phyloP scores from a whole-genome alignment of 2,113 vertebrate genomes.

The Dissostichus mawsoni region DNA sequence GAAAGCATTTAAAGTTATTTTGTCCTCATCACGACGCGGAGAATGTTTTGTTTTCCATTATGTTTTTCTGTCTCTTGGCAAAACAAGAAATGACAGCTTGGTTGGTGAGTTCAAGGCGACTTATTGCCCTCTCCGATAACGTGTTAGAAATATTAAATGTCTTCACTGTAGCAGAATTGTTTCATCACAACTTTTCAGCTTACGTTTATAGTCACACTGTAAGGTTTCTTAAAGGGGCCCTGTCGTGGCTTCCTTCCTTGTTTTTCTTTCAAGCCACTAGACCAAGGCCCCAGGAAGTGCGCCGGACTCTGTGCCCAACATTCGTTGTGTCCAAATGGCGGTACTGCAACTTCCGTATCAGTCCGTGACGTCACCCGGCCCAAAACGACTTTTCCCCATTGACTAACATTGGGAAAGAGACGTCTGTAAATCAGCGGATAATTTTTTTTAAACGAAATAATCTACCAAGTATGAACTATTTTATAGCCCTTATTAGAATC shows the following conservation, averaged over 20 bases:
- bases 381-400: no score
- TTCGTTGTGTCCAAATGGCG: no score
- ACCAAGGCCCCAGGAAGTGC: no score
- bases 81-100: conserved; percentile 4
- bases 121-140: conserved; percentile 17
- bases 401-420: no score
- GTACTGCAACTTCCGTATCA: no score
- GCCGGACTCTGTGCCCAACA: no score
- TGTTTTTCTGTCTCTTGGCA: conserved; percentile 17
- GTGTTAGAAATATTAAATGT: conserved; percentile 60
- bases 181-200: conserved; percentile 39
- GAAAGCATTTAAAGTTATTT: neutral
- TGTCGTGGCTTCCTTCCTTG: neutral
- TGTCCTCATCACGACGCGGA: neutral
- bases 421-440: no score
- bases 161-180: neutral
- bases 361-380: no score
- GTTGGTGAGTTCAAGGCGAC: conserved; percentile 20
- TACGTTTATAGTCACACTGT: conserved; percentile 29
- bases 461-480: no score
- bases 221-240: conserved; percentile 15
- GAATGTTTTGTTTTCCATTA: neutral
- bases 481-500: no score
- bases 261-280: no score
- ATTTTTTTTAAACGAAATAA: no score